Evolutionary conservation across 2,797 vertebrate species (phyloP), one percentile per base, ranked within the genome.

Genomic region (Danio aesculapii): DNA sequence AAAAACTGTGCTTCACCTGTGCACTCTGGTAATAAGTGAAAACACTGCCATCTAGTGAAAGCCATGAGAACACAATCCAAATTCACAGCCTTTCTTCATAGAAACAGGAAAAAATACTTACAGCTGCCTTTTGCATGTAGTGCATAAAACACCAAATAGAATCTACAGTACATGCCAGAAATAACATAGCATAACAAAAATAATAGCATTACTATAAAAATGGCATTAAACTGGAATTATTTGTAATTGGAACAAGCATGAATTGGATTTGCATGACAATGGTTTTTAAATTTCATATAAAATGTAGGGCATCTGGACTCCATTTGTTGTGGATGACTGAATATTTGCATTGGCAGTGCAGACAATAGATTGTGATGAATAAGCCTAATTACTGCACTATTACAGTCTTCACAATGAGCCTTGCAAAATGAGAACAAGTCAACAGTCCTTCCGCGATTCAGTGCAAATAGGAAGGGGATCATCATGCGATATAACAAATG

Each of bases 41-140:
- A 83, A 86, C 67, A 87, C 73, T 84, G 87, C 87, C 88, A 89
- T 86, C 88, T 87, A 82, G 84, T 81, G 88, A 82, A 67, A 70
- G 70, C 21, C 17, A 41, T 5, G 46, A n/a, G 19, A 57, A 57
- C 41, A 43, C 47, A 50, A 39, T 68, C 30, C 8, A 59, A 59
- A 46, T 41, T 1, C 21, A 0, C 30, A 10, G 17, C 6, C 0
- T 14, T 8, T 19, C n/a, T 63, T 62, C 1, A 66, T 11, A 4
- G 5, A 11, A 57, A 16, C n/a, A 14, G 0, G 1, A 8, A 12
- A 55, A 30, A 30, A 30, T 1, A 1, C 8, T 2, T 44, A 9
- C 16, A 75, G 13, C 50, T 46, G 41, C 2, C 8, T n/a, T 77
- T 47, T 53, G 30, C 50, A 19, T 72, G 53, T 44, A 30, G 9